phyloP scores from a whole-genome alignment of 2,888 invertebrate species.

The Lasioglossum villosulum region DNA sequence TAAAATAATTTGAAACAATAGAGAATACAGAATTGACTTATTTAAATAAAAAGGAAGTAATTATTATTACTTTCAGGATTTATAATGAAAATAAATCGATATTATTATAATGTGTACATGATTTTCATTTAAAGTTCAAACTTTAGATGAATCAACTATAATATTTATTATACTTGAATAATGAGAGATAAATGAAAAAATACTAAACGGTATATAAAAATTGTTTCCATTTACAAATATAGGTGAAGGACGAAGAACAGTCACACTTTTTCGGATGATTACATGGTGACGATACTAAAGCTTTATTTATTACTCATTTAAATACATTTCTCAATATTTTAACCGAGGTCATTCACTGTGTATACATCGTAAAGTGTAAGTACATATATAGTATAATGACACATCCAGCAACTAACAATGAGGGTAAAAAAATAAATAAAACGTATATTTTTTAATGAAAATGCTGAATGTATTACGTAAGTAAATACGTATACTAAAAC shows the following conservation, averaged over 20 bases:
- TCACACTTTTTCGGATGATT: slow-evolving; percentile 22
- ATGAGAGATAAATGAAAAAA: no score
- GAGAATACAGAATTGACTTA: no score
- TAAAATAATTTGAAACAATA: no score
- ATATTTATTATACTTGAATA: no score
- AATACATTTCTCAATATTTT: background rate
- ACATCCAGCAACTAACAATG: background rate
- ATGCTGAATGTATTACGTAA: background rate
- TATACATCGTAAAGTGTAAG: no score
- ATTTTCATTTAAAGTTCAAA: no score
- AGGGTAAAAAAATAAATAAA: background rate
- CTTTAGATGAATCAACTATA: no score
- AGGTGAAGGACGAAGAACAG: slow-evolving; percentile 71
- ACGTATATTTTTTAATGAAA: background rate
- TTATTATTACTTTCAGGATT: no score
- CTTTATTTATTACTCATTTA: background rate
- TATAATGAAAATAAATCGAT: no score
- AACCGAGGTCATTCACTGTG: background rate
- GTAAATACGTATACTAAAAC: background rate
- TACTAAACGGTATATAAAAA: no score
- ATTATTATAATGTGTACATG: no score
- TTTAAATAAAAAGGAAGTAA: no score
- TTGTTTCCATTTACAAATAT: slow-evolving; percentile 33
- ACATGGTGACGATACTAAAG: background rate
- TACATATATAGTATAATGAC: background rate